phyloP scores from a whole-genome alignment of 2,113 vertebrate species.

The Morone saxatilis region DNA sequence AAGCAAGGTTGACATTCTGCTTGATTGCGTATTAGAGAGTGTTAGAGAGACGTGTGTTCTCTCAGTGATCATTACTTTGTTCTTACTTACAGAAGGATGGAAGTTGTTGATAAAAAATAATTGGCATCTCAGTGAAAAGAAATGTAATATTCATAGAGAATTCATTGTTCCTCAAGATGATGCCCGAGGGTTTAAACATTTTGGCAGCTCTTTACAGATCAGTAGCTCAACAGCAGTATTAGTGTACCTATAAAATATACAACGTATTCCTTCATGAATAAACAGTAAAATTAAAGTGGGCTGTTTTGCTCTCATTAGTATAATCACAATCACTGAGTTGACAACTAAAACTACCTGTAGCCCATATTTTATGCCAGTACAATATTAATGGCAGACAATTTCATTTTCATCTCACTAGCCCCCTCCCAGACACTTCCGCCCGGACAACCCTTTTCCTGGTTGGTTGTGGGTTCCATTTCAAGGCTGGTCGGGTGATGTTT shows the following conservation, averaged over 20 bases:
- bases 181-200: conserved; percentile 48
- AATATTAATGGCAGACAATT: not conserved
- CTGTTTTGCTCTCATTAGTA: conserved; percentile 15
- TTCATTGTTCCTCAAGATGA: conserved; percentile 55
- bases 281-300: conserved; percentile 38
- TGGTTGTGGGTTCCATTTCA: no score
- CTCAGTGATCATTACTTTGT: conserved; percentile 61
- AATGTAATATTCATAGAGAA: conserved; percentile 60
- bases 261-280: conserved; percentile 42
- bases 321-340: conserved; percentile 15
- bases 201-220: conserved; percentile 57
- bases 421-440: no score
- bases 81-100: conserved; percentile 58
- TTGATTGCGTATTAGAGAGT: conserved; percentile 74
- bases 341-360: not conserved
- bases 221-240: conserved; percentile 42
- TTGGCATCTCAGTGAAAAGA: conserved; percentile 59
- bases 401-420: no score
- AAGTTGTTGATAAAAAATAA: conserved; percentile 66
- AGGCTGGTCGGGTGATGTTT: no score
- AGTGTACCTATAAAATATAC: conserved; percentile 39
- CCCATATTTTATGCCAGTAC: not conserved
- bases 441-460: no score
- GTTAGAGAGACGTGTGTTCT: conserved; percentile 45
- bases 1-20: conserved; percentile 70